Evolutionary conservation across 2,797 vertebrate genomes (phyloP).

Genomic region (Argya squamiceps): DNA sequence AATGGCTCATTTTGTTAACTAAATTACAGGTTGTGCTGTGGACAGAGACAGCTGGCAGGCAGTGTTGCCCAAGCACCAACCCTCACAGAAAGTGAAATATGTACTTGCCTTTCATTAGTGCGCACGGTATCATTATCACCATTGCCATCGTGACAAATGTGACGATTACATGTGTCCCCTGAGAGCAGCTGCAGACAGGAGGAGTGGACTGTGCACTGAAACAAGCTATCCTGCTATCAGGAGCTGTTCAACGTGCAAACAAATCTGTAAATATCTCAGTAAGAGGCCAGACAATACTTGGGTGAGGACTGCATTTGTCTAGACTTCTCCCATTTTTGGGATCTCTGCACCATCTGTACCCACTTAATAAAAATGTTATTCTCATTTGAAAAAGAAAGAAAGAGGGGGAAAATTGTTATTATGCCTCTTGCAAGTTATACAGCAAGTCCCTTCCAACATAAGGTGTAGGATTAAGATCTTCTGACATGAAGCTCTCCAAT

Average conservation of each 20-base stretch:
- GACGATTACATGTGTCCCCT: slow-evolving; percentile 47
- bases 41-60: slow-evolving; percentile 61
- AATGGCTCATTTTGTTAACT: slow-evolving; percentile 75
- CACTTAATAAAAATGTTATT: not conserved
- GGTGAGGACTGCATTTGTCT: not conserved
- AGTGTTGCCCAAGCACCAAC: not conserved
- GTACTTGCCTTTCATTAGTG: slow-evolving; percentile 61
- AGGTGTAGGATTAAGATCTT: not conserved
- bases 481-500: not conserved
- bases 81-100: slow-evolving; percentile 41
- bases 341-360: not conserved
- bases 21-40: slow-evolving; percentile 70
- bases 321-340: not conserved
- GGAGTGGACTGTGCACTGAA: slow-evolving; percentile 7
- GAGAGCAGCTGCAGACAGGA: slow-evolving; percentile 46
- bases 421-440: not conserved
- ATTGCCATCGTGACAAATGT: slow-evolving; percentile 49
- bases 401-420: not conserved
- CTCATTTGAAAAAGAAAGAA: not conserved
- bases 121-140: slow-evolving; percentile 36
- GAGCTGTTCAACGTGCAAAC: not conserved
- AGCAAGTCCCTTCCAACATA: not conserved
- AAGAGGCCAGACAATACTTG: not conserved
- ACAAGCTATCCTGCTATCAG: not conserved
- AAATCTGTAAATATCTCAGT: not conserved